Evolutionary conservation across 1,140 invertebrate species (phyloP).

Genomic region (Campodea augens): DNA sequence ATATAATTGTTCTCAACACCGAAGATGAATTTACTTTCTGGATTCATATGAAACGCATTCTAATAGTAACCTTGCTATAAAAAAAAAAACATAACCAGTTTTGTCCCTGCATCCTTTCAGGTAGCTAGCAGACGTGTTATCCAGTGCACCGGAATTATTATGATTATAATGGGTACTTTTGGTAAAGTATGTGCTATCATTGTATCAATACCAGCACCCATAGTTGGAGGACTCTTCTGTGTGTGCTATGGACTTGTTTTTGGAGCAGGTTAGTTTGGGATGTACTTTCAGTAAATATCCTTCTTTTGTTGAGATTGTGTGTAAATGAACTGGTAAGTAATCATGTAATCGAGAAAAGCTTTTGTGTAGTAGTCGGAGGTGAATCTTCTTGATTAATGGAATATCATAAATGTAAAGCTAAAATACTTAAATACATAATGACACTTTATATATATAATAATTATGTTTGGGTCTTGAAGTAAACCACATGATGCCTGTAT

Average conservation of each 20-base stretch:
- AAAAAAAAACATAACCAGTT: neutral
- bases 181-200: constrained; percentile 26
- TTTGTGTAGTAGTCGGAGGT: too few relatives aligned
- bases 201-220: constrained; percentile 28
- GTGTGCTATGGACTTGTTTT: constrained; percentile 25
- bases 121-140: constrained; percentile 27
- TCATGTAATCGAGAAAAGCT: too few relatives aligned
- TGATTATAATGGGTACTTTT: constrained; percentile 23
- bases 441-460: too few relatives aligned
- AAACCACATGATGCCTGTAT: too few relatives aligned
- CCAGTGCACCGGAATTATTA: constrained; percentile 20
- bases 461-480: too few relatives aligned
- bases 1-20: neutral
- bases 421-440: too few relatives aligned
- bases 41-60: constrained; percentile 19
- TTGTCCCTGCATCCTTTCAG: constrained; percentile 21
- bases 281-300: neutral
- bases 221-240: constrained; percentile 28
- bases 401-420: too few relatives aligned
- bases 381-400: too few relatives aligned
- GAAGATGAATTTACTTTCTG: constrained; percentile 17
- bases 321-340: neutral
- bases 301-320: neutral
- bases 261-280: constrained; percentile 16
- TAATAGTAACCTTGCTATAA: constrained; percentile 9